Conservation (phyloP, 2,113 vertebrate species). For the Scophthalmus maximus region DNA sequence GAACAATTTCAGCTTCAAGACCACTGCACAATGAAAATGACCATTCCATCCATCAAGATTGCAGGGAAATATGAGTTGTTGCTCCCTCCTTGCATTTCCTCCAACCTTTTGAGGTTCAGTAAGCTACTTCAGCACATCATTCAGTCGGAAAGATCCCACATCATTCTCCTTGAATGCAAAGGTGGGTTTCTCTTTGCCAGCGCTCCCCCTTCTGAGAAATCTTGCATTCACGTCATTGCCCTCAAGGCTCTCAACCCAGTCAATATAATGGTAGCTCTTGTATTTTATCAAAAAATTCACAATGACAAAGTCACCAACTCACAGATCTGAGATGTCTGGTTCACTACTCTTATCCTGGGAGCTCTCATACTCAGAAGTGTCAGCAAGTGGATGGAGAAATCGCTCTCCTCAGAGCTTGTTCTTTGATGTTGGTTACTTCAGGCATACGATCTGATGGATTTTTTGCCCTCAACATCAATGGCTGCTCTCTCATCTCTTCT, state of each 20-base stretch:
- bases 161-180: conserved; percentile 11
- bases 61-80: background rate
- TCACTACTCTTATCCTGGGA: background rate
- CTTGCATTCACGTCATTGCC: background rate
- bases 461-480: too few relatives aligned
- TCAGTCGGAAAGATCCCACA: background rate
- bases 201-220: background rate
- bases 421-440: too few relatives aligned
- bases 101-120: conserved; percentile 5
- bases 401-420: conserved; percentile 2
- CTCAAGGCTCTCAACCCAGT: background rate
- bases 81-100: background rate
- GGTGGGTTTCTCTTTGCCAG: background rate
- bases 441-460: too few relatives aligned
- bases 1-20: too few relatives aligned
- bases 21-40: too few relatives aligned
- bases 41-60: too few relatives aligned
- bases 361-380: conserved; percentile 7
- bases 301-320: conserved; percentile 1
- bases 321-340: background rate
- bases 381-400: background rate
- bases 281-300: background rate
- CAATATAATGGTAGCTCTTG: background rate
- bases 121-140: conserved; percentile 1
- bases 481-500: too few relatives aligned